A percentile compares a stretch with the other conserved stretches of the same genome.
Conservation (phyloP, 2,888 invertebrate species). For the Spilosoma lubricipeda region DNA sequence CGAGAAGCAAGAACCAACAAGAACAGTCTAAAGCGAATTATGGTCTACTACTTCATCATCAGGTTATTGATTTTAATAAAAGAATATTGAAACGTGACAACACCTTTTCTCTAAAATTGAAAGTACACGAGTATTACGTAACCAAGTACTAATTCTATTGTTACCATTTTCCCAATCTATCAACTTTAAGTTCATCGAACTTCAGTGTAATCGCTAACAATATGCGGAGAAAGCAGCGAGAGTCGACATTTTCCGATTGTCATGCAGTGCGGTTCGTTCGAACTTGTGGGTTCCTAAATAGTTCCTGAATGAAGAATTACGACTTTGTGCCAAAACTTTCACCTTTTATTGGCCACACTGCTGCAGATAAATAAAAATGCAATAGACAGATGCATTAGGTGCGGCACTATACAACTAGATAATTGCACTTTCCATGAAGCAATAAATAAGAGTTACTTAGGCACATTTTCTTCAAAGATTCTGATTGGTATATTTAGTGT, state of each 20-base stretch:
- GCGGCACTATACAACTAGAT: not conserved
- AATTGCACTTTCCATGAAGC: constrained; percentile 16
- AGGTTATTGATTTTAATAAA: not conserved
- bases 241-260: constrained; percentile 28
- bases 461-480: not conserved
- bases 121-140: not conserved
- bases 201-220: constrained; percentile 6
- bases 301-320: constrained; percentile 7
- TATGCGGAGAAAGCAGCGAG: constrained; percentile 60
- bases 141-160: constrained; percentile 14
- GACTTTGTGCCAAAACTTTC: constrained; percentile 51
- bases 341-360: constrained; percentile 42
- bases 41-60: not conserved
- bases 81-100: not conserved
- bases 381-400: not conserved
- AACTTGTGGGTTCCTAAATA: constrained; percentile 11
- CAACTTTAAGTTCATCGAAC: constrained; percentile 21
- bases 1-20: no score
- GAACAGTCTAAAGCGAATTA: no score
- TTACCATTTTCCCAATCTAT: constrained; percentile 26
- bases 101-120: not conserved
- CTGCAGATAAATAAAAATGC: constrained; percentile 23
- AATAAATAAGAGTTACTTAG: not conserved
- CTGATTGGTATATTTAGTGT: no score
- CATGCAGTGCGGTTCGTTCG: constrained; percentile 18